Conservation (phyloP, 2,113 vertebrate genomes). For the Pontoporia blainvillei region DNA sequence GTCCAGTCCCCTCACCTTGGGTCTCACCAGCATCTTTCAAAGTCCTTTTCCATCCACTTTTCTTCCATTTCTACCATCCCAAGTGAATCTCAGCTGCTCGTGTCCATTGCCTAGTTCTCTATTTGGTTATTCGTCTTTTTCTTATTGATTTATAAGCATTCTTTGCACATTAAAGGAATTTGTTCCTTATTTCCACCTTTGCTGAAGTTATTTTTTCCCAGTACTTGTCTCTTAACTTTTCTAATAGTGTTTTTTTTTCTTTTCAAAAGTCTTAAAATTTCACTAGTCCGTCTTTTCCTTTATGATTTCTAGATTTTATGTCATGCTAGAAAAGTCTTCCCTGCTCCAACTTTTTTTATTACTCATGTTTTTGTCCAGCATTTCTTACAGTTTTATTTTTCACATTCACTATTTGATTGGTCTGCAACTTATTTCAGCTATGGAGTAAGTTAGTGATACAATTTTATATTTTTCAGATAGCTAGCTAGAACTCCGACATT, state of each 20-base stretch:
- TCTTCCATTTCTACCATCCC: not conserved
- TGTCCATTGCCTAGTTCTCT: not conserved
- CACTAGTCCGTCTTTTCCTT: not conserved
- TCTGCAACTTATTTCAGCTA: not conserved
- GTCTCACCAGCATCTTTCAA: not conserved
- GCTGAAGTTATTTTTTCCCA: not conserved
- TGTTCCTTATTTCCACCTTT: not conserved
- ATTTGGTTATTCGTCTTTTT: not conserved
- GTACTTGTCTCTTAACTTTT: not conserved
- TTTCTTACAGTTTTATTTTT: not conserved
- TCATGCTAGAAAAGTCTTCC: not conserved
- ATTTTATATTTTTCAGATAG: not conserved
- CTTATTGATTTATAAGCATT: not conserved
- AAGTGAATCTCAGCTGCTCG: not conserved
- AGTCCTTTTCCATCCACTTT: not conserved
- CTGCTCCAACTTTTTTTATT: not conserved
- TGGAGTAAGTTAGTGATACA: not conserved
- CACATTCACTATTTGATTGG: not conserved
- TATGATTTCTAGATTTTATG: constrained; percentile 1
- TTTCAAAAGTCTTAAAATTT: not conserved
- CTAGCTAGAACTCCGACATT: not conserved
- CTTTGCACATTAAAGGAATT: not conserved
- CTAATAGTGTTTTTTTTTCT: not conserved
- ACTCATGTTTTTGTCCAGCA: not conserved
- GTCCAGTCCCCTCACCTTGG: not conserved